phyloP scores from a whole-genome alignment of 2,888 invertebrate species.

The Drosophila anomalata region DNA sequence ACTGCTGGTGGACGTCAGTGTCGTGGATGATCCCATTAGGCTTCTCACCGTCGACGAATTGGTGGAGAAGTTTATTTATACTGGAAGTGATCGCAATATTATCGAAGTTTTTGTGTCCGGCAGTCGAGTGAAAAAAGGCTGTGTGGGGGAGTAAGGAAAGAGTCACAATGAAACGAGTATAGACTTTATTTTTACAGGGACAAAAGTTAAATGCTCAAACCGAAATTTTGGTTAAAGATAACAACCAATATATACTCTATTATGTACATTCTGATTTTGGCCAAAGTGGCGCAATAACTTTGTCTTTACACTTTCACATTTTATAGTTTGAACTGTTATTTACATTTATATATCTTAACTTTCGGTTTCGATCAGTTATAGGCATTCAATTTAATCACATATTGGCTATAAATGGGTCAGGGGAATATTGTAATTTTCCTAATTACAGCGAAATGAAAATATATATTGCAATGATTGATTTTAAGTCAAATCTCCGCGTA shows the following conservation, averaged over 20 bases:
- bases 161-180: conserved; percentile 50
- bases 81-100: conserved; percentile 94
- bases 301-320: conserved; percentile 36
- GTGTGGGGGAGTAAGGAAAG: conserved; percentile 39
- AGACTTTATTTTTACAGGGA: conserved; percentile 59
- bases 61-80: conserved; percentile 90
- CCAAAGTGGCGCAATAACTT: conserved; percentile 11
- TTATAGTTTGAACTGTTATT: conserved; percentile 32
- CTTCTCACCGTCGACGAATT: conserved; percentile 86
- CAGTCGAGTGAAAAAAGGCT: conserved; percentile 84
- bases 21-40: conserved; percentile 85
- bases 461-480: conserved; percentile 6
- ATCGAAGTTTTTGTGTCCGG: conserved; percentile 90
- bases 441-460: conserved; percentile 17
- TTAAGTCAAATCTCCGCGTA: conserved; percentile 1
- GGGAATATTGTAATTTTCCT: conserved; percentile 56
- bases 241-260: conserved; percentile 29
- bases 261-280: conserved; percentile 44
- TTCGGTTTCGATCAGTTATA: conserved; percentile 50
- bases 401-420: conserved; percentile 40
- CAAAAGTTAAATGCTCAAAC: conserved; percentile 61
- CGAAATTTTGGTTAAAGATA: conserved; percentile 35
- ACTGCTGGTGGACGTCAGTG: conserved; percentile 89
- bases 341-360: conserved; percentile 42
- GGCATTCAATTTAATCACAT: conserved; percentile 67